Conservation (phyloP, 1,140 invertebrate species). For the Drosophila ficusphila region DNA sequence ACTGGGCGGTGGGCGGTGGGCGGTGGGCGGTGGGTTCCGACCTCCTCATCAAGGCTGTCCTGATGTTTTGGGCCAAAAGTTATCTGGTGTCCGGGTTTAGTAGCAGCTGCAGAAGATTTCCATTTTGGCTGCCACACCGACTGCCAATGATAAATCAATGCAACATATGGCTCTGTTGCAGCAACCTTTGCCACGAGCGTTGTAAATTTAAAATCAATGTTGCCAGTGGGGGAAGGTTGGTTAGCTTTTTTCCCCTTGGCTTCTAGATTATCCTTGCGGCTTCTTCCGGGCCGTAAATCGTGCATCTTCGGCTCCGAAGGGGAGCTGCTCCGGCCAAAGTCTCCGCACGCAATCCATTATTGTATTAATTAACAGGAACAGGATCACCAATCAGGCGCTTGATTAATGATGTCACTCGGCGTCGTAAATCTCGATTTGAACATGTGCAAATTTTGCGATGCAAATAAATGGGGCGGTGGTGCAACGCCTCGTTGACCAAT, state of each 20-base stretch:
- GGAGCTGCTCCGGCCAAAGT: conserved; percentile 11
- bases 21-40: background rate
- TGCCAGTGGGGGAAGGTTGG: conserved; percentile 10
- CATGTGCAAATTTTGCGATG: conserved; percentile 80
- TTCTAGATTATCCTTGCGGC: conserved; percentile 42
- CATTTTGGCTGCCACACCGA: conserved; percentile 57
- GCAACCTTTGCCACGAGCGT: conserved; percentile 66
- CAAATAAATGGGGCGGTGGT: conserved; percentile 75
- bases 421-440: conserved; percentile 84
- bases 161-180: conserved; percentile 70
- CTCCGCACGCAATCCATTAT: conserved; percentile 82
- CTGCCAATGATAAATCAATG: conserved; percentile 77
- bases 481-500: conserved; percentile 66
- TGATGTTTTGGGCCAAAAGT: conserved; percentile 13
- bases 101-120: conserved; percentile 57
- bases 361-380: conserved; percentile 85
- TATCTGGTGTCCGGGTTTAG: conserved; percentile 39
- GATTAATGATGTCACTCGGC: conserved; percentile 84
- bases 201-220: conserved; percentile 83
- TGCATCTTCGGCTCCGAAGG: conserved; percentile 41
- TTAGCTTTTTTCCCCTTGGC: conserved; percentile 30
- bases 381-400: conserved; percentile 84
- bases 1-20: background rate
- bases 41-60: conserved; percentile 1
- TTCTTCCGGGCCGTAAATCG: conserved; percentile 52